Conservation (phyloP, 2,113 vertebrate genomes). For the Argyrosomus japonicus region DNA sequence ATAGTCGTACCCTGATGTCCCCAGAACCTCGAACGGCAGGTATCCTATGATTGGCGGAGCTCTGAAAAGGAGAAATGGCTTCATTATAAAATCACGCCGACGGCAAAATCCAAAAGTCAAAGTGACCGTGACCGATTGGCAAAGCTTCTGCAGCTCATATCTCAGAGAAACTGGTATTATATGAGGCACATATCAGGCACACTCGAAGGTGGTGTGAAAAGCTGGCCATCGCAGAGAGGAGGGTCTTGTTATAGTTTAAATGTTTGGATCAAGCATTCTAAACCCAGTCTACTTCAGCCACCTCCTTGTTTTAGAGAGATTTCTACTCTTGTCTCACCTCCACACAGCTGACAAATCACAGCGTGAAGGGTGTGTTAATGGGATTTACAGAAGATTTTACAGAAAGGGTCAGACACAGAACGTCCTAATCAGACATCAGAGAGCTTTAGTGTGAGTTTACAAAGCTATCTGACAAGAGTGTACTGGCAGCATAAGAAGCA, state of each 20-base stretch:
- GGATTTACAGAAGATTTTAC: neutral
- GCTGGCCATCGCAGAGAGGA: too few species aligned
- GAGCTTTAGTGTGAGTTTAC: neutral
- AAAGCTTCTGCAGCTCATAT: neutral
- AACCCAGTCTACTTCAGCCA: too few species aligned
- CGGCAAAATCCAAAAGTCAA: neutral
- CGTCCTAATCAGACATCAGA: neutral
- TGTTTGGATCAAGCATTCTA: too few species aligned
- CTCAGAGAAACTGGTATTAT: neutral
- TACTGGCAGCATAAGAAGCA: neutral
- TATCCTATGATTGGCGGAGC: constrained; percentile 98
- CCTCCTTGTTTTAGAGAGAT: too few species aligned
- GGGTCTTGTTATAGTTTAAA: too few species aligned
- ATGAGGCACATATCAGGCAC: neutral
- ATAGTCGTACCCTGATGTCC: constrained; percentile 99
- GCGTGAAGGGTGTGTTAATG: neutral
- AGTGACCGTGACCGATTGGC: neutral
- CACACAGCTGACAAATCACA: neutral
- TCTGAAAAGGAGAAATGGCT: constrained; percentile 79
- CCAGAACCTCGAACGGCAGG: constrained; percentile 98
- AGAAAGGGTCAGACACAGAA: neutral
- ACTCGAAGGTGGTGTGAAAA: too few species aligned
- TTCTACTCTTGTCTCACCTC: too few species aligned
- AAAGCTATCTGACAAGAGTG: neutral
- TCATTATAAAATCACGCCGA: neutral